These are phyloP conservation scores for Myopa testacea DNA, from an alignment of 2,888 invertebrate genomes.

Conservation along the genomic window DNA sequence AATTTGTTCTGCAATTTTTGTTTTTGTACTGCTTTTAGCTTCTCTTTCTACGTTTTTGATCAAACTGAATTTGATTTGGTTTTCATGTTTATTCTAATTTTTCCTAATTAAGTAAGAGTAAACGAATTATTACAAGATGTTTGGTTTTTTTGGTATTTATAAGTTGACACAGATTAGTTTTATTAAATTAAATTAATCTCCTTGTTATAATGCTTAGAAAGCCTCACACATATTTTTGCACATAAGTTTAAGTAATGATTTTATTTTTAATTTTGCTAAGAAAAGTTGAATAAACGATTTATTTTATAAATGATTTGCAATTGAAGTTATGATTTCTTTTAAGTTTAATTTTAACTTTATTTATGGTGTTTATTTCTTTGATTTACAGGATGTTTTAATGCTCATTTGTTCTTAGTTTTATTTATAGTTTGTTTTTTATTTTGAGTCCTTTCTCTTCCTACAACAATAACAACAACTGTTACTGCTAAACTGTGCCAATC, in stretches of 20 bases:
- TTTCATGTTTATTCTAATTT: background rate
- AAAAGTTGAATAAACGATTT: background rate
- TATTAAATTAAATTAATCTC: background rate
- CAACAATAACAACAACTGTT: no score
- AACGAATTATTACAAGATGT: no score
- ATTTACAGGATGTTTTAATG: no score
- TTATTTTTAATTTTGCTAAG: background rate
- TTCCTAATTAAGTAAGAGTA: background rate
- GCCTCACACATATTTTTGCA: no score
- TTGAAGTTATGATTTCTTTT: background rate
- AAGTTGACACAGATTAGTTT: background rate
- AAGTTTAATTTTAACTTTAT: background rate
- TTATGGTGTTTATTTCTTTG: no score
- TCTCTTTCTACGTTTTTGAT: background rate
- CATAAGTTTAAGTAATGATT: background rate
- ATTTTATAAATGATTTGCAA: background rate
- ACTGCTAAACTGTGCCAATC: conserved; percentile 22
- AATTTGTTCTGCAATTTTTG: conserved; percentile 7
- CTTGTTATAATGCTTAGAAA: no score
- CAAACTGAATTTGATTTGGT: background rate
- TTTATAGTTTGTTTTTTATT: no score
- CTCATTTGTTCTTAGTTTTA: no score
- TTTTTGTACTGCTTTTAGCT: conserved; percentile 10
- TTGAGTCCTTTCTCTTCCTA: no score
- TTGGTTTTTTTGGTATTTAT: no score